Evolutionary conservation across 2,888 invertebrate genomes (phyloP).

Genomic region (Acrobeloides nanus): DNA sequence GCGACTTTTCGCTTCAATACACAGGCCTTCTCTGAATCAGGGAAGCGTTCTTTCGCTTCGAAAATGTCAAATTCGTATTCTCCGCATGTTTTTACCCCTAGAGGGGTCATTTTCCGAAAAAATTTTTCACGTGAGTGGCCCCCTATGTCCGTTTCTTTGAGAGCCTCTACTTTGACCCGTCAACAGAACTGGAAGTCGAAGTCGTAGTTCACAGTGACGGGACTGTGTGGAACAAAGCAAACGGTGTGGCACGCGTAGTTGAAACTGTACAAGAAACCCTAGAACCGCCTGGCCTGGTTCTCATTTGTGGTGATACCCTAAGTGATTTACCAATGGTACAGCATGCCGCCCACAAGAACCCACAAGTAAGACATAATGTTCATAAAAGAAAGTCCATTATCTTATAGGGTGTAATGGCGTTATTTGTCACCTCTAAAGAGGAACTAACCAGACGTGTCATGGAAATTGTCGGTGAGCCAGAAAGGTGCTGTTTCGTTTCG

Average conservation of each 20-base stretch:
- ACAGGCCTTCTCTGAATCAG: too few relatives aligned
- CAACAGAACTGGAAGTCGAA: conserved; percentile 49
- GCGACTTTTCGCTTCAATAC: too few relatives aligned
- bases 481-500: conserved; percentile 41
- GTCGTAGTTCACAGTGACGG: conserved; percentile 39
- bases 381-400: not conserved
- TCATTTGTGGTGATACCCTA: conserved; percentile 51
- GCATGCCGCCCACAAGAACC: conserved; percentile 35
- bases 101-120: too few relatives aligned
- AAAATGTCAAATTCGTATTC: too few relatives aligned
- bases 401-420: conserved; percentile 35
- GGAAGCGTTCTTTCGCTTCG: too few relatives aligned
- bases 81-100: too few relatives aligned
- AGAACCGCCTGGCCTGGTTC: conserved; percentile 35
- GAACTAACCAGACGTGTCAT: conserved; percentile 28
- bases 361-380: too few relatives aligned
- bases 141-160: conserved; percentile 16
- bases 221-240: conserved; percentile 34
- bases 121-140: too few relatives aligned
- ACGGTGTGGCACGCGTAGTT: conserved; percentile 23
- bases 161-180: conserved; percentile 43
- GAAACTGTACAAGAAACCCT: conserved; percentile 28
- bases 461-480: conserved; percentile 29
- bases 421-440: conserved; percentile 39
- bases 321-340: conserved; percentile 52